Evolutionary conservation across 2,113 vertebrate genomes (phyloP), one percentile per base, ranked within the genome.

Genomic region (Nyctereutes procyonoides): DNA sequence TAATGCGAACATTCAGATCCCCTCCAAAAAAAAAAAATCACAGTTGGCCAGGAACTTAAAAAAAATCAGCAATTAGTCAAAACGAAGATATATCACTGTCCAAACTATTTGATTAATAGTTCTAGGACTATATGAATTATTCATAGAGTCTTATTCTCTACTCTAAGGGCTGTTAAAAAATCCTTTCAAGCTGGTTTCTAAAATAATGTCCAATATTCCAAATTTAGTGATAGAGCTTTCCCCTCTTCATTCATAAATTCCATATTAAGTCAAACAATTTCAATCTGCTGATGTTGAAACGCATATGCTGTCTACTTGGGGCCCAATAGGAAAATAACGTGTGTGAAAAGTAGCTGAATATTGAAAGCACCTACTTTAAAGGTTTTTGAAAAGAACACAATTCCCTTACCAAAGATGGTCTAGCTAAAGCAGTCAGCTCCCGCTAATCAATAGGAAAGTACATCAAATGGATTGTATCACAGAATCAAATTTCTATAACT

Each of bases 201-300:
- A 98, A 97, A 92, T 95, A 93, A 79, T 62, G 93, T 83, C 19
- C 48, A 80, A 43, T 60, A 76, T 90, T 95, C 88, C 87, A 96
- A 81, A 81, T 48, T 92, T 87, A 90, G 87, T 55, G 58, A 63
- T 2, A 92, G 89, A 30, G 4, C 67, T 93, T 95, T 93, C 69
- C 91, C 30, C 73, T 96, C 60, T 95, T 92, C 96, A 98, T 97
- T 97, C 97, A 97, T 93, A 96, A 97, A 90, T 90, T 93, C 63
- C 35, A 14, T 22, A 74, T 88, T 69, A 96, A 74, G 65, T 58
- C 71, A 80, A 88, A 82, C 24, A 80, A 65, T 53, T 95, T 74
- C 90, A 97, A 82, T 22, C 51, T n/a, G 77, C 67, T 86, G 71
- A 35, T 48, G 93, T 0, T 69, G n/a, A 90, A 95, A 79, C 43